A percentile compares a stretch with the other conserved stretches of the same genome.
These are phyloP conservation scores for Cataglyphis rosenhaueri DNA, from an alignment of 2,888 invertebrate species.

Conservation along the genomic window DNA sequence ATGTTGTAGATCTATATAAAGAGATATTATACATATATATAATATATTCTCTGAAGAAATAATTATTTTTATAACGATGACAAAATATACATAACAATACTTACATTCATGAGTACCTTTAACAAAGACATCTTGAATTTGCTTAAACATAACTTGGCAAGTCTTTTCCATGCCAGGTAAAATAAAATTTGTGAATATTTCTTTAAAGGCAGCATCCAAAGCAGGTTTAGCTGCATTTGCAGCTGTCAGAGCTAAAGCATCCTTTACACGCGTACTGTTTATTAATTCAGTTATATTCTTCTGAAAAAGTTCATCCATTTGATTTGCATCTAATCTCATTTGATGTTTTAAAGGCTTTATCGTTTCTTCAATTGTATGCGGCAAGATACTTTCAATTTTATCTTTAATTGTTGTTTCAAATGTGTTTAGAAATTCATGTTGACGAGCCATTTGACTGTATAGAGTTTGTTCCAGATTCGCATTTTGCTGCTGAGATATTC, in stretches of 20 bases:
- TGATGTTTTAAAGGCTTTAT: constrained; percentile 92
- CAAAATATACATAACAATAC: constrained; percentile 77
- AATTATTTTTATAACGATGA: neutral
- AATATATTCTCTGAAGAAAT: neutral
- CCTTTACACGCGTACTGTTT: constrained; percentile 90
- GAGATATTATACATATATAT: neutral
- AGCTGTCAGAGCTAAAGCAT: constrained; percentile 90
- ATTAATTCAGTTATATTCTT: constrained; percentile 93
- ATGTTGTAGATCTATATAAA: constrained; percentile 86
- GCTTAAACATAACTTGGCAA: constrained; percentile 94
- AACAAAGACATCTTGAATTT: constrained; percentile 95
- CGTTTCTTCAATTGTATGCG: constrained; percentile 88
- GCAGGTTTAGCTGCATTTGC: constrained; percentile 90
- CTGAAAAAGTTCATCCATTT: constrained; percentile 91
- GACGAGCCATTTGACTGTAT: constrained; percentile 77
- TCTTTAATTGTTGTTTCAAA: constrained; percentile 85
- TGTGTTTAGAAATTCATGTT: constrained; percentile 79
- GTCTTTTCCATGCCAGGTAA: constrained; percentile 95
- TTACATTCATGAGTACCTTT: constrained; percentile 96
- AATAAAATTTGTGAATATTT: constrained; percentile 91
- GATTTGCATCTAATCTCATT: constrained; percentile 86
- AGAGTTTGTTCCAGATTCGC: constrained; percentile 79
- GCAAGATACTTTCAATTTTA: constrained; percentile 85
- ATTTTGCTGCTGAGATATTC: constrained; percentile 79
- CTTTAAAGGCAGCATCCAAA: constrained; percentile 92